Base-by-base conservation (phyloP, 2,888 invertebrate species). In the Agrotis ipsilon region DNA sequence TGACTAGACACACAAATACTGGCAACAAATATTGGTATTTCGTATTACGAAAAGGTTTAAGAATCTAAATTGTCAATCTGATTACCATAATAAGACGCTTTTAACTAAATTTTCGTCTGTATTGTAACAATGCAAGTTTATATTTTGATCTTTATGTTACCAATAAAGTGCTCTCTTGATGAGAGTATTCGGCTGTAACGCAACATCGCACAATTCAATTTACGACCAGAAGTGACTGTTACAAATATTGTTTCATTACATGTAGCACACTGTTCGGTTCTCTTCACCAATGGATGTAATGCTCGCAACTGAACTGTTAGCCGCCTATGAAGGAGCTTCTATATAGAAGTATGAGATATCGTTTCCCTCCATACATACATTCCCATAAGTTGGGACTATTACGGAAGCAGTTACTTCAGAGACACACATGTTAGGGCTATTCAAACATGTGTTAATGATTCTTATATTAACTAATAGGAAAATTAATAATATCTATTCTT, bases 1-100 rank as follows among this genome's bases (percentile, higher is more conserved):
- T 84, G 73, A 85, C 80, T 80, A 74, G 74, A 83, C 75, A 77
- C 73, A 87, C 86, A 83, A 77, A 87, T 80, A 84, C 75, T 80
- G 79, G 73, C 24, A 61, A 67, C 81, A 83, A 83, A 82, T 82
- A 82, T 82, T 75, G 71, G 70, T 73, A 58, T 67, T 68, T 61
- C 51, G 18, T 73, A 77, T 81, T 79, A 83, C 82, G 77, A 78
- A 85, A 86, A 85, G 80, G 78, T 86, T 86, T 83, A 80, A 80
- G 84, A 86, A 86, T 84, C 81, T 79, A 84, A 87, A 88, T 86
- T 86, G 88, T 88, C 87, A 86, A 82, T 88, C 48, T 60, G 61
- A 89, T 90, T 90, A 89, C 84, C 90, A 90, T 90, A 86, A 39
- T 39, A 39, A 39, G 39, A 11, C 39, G 39, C 39, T 11, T 39